phyloP scores from a whole-genome alignment of 1,140 invertebrate genomes.

The Marisa cornuarietis region DNA sequence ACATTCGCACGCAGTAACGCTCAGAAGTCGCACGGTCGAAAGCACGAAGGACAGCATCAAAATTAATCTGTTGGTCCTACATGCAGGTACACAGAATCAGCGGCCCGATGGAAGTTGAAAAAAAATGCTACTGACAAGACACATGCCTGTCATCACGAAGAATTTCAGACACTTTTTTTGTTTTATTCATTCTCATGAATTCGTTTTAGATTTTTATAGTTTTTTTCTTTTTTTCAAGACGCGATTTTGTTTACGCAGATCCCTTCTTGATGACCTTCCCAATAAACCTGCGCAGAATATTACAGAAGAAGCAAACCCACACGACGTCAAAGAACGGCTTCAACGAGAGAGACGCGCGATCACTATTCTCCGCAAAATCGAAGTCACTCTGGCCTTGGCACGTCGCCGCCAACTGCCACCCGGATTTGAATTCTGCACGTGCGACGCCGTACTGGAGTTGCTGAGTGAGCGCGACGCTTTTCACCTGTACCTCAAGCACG shows the following conservation, averaged over 20 bases:
- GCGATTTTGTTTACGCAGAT: conserved; percentile 41
- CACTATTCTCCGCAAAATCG: conserved; percentile 92
- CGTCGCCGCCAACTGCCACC: conserved; percentile 51
- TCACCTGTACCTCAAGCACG: conserved; percentile 58
- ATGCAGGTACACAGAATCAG: too few species aligned
- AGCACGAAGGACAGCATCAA: too few species aligned
- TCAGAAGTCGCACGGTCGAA: too few species aligned
- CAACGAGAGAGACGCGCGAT: conserved; percentile 93
- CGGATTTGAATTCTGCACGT: conserved; percentile 59
- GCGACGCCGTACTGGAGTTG: conserved; percentile 55
- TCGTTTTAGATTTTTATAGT: background rate
- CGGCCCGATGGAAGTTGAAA: too few species aligned
- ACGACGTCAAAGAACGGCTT: conserved; percentile 81
- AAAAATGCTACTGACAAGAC: too few species aligned
- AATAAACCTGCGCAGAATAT: conserved; percentile 46
- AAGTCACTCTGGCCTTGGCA: conserved; percentile 81
- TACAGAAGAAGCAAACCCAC: conserved; percentile 32
- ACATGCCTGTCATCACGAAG: background rate
- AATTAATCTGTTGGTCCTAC: too few species aligned
- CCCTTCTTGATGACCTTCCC: conserved; percentile 46
- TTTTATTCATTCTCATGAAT: background rate
- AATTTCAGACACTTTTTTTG: background rate
- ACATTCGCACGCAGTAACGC: too few species aligned
- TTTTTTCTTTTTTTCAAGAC: background rate
- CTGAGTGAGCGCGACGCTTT: conserved; percentile 49